Evolutionary conservation across 1,140 invertebrate species (phyloP), one percentile per base, ranked within the genome.

Genomic region (Cephus cinctus): DNA sequence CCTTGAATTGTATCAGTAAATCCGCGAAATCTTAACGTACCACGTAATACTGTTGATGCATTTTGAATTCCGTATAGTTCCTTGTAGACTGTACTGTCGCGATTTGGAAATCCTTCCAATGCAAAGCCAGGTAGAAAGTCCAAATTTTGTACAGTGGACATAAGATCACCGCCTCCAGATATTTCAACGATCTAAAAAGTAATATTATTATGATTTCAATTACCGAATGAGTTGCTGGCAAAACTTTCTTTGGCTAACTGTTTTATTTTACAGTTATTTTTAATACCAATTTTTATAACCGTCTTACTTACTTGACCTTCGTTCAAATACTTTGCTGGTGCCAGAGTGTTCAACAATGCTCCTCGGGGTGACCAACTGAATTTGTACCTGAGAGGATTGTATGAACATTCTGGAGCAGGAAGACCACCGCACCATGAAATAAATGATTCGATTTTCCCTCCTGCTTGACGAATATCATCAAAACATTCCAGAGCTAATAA

Each of bases 361-460:
- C 92, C 92, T 25, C 88, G 79, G 6, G 96, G 96, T 45, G 88
- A 96, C 96, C 96, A 98, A 8, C 92, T 97, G 71, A 99, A 99
- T 71, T 98, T 99, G 75, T 99, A 99, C 11, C 96, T 72, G 8
- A 99, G 73, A 3, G 95, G 87, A 76, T 98, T 98, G 60, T 90
- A 87, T 2, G 96, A 97, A 63, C 85, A 88, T 77, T 98, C 96
- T 0, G 96, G 96, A 0, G 96, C 94, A 1, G 96, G 96, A 20
- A 98, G 72, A 22, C 90, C 98, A 46, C 98, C 98, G 67, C 97
- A 99, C 75, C 92, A 99, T 0, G 94, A 98, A 0, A 96, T 84
- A 71, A 98, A 99, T 1, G 94, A 97, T 38, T 92, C 92, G 1
- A 98, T 83, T 65, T 90, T 86, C 15, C 90, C 83, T 74, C 77